Base-by-base conservation (phyloP, 2,113 vertebrate species). In the Pseudolaguvia tuberculata region DNA sequence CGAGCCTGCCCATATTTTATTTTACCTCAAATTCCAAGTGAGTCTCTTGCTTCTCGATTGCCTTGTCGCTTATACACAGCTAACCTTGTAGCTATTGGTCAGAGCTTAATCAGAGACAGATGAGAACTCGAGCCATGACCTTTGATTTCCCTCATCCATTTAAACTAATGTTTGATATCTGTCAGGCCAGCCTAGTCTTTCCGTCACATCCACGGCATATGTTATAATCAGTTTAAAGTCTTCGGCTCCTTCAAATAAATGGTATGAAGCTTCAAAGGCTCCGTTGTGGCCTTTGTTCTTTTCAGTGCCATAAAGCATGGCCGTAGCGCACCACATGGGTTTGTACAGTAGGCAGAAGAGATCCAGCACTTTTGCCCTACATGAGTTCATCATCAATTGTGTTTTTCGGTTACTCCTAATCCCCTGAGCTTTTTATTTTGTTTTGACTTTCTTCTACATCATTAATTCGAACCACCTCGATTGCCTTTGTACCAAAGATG, bases 41-140 rank as follows among this genome's bases (percentile, higher is more conserved):
- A 86, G 80, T 86, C 76, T 31, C 66, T 78, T 71, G 80, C 81
- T 83, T 84, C 88, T 84, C 89, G 88, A 89, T 90, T 88, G 88
- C 87, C 86, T 88, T 85, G 88, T 88, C 88, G 82, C 84, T 90
- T 86, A 88, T 89, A 87, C 87, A 85, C 85, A 80, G 82, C 87
- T 83, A 85, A 80, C 82, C 83, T 83, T 82, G 77, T 79, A 65
- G 85, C 79, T 77, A 77, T 85, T 82, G 80, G 84, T 82, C 80
- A 84, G 83, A 84, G 83, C 86, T 84, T 90, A 90, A 91, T 90
- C 88, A 88, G 88, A 89, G 85, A 88, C 88, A 90, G 83, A 88
- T 88, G 88, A 90, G 83, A 78, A 81, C 75, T 87, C 83, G 86
- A 86, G 79, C 70, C 73, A 72, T 89, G 90, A 89, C 88, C 88